Evolutionary conservation across 2,113 vertebrate species (phyloP), one percentile per base, ranked within the genome.

Genomic region (Physeter macrocephalus): DNA sequence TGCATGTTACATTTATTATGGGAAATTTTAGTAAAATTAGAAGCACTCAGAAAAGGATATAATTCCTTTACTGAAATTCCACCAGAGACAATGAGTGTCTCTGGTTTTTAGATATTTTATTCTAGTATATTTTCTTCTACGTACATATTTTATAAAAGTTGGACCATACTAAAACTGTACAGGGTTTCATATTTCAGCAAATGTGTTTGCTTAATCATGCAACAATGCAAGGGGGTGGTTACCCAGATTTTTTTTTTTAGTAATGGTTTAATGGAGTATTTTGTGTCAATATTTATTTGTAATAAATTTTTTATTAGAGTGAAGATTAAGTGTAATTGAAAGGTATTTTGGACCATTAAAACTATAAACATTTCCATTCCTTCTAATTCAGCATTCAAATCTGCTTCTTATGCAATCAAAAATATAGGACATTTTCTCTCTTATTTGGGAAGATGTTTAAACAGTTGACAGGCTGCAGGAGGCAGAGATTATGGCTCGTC

Each of bases 281-380:
- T 88, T 93, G 31, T 93, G 57, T 91, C 87, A 17, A 59, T 81
- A 71, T 82, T 80, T 85, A 72, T 72, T 74, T 82, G 3, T 88
- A 86, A 66, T 69, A 54, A 29, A 36, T 52, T 66, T 96, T 88
- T 95, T 75, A 82, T 78, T 78, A 93, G 66, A 91, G 61, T 78
- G 66, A 95, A 85, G 54, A 93, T 61, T 90, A 92, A 81, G 34
- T 92, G 7, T 86, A 71, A 75, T 95, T 94, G 49, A 92, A 96
- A 97, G 59, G n/a, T 39, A 97, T 84, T 90, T 87, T 39, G 36
- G 34, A 92, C 66, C 66, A 91, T 90, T 93, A 92, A 94, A 95
- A 88, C 39, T 66, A n/a, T 80, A 86, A 89, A 86, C 29, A 86
- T 75, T 93, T 88, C 6, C 4, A 12, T 92, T 93, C 54, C 31